Evolutionary conservation across 2,888 invertebrate genomes (phyloP).

Genomic region (Melanotus villosus): DNA sequence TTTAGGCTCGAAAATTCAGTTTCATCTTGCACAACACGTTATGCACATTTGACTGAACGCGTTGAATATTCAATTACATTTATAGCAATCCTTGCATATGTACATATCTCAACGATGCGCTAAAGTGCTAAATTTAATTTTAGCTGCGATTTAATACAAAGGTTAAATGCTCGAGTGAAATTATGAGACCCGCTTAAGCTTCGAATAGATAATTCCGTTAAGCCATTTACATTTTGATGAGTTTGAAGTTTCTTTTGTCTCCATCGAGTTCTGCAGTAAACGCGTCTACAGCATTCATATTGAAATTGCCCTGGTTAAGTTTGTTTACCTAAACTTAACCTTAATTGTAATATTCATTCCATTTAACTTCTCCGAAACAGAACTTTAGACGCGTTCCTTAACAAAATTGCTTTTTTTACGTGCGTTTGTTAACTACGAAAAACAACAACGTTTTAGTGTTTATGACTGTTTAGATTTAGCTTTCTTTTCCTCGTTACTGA

Average conservation of each 20-base stretch:
- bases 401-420: slow-evolving; percentile 25
- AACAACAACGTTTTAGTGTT: slow-evolving; percentile 22
- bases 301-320: slow-evolving; percentile 52
- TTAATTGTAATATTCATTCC: slow-evolving; percentile 42
- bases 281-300: slow-evolving; percentile 53
- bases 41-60: slow-evolving; percentile 5
- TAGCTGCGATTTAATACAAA: slow-evolving; percentile 47
- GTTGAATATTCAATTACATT: slow-evolving; percentile 27
- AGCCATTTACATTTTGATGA: slow-evolving; percentile 65
- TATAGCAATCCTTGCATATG: slow-evolving; percentile 29
- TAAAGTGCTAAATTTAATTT: slow-evolving; percentile 42
- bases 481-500: slow-evolving; percentile 9
- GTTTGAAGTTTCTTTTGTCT: slow-evolving; percentile 63
- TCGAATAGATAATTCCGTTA: slow-evolving; percentile 60
- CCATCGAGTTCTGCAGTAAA: slow-evolving; percentile 54
- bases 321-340: slow-evolving; percentile 45
- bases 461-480: slow-evolving; percentile 11
- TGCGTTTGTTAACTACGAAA: slow-evolving; percentile 11
- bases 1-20: not conserved
- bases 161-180: slow-evolving; percentile 53
- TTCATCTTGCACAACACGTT: not conserved
- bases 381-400: slow-evolving; percentile 13
- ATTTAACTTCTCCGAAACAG: slow-evolving; percentile 28
- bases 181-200: slow-evolving; percentile 59
- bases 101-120: slow-evolving; percentile 28